Evolutionary conservation across 2,113 vertebrate genomes (phyloP).

Genomic region (Gymnocephalus cernua): DNA sequence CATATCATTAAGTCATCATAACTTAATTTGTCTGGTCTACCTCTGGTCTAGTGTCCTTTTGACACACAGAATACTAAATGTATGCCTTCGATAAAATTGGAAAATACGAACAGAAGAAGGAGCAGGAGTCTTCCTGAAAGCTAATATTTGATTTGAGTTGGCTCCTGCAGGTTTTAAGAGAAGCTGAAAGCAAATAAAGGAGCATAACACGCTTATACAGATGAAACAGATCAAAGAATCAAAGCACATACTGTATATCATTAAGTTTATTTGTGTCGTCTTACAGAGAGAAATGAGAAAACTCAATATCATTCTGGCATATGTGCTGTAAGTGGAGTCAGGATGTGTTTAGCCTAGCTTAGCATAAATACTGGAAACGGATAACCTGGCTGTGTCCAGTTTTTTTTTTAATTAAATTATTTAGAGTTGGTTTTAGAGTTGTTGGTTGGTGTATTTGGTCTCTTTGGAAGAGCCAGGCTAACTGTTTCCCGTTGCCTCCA

Average conservation of each 20-base stretch:
- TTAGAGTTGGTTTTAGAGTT: not conserved
- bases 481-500: not conserved
- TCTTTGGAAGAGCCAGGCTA: not conserved
- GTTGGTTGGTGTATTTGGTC: not conserved
- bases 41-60: conserved; percentile 37
- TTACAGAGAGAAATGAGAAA: not conserved
- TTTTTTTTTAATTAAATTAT: too few species aligned
- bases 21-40: conserved; percentile 61
- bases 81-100: conserved; percentile 44
- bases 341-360: not conserved
- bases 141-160: conserved; percentile 32
- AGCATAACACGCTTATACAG: not conserved
- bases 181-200: conserved; percentile 34
- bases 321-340: not conserved
- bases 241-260: not conserved
- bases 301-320: not conserved
- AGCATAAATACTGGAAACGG: not conserved
- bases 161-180: conserved; percentile 30
- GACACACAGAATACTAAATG: conserved; percentile 40
- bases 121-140: conserved; percentile 21
- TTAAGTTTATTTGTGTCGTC: not conserved
- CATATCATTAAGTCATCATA: conserved; percentile 72
- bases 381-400: too few species aligned
- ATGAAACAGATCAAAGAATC: not conserved
- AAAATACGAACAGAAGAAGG: conserved; percentile 29